These are phyloP conservation scores for western clawed frog (Xenopus tropicalis) DNA, from an alignment of 2,113 vertebrate genomes.

Conservation along the genomic window DNA sequence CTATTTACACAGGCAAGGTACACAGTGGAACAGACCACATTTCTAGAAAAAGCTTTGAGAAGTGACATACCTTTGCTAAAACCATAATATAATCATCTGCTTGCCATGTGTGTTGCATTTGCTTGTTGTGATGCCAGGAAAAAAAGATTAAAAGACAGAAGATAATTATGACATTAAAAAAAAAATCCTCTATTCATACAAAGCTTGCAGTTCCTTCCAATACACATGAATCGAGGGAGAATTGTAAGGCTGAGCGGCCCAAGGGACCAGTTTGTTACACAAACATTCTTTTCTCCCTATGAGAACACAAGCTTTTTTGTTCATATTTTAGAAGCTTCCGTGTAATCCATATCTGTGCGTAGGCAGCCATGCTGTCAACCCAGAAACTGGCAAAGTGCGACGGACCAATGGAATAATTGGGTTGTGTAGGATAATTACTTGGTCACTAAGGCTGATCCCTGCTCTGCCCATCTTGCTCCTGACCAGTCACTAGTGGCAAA, in stretches of 20 bases:
- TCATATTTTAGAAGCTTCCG: slow-evolving; percentile 13
- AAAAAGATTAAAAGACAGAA: slow-evolving; percentile 36
- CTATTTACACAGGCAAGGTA: not conserved
- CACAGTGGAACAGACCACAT: slow-evolving; percentile 32
- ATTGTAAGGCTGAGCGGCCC: slow-evolving; percentile 10
- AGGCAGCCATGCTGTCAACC: not conserved
- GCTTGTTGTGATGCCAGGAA: slow-evolving; percentile 24
- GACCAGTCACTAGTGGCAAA: slow-evolving; percentile 23
- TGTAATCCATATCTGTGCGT: slow-evolving; percentile 7
- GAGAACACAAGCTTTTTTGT: slow-evolving; percentile 27
- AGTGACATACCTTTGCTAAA: slow-evolving; percentile 35
- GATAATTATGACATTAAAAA: slow-evolving; percentile 33
- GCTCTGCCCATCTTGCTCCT: slow-evolving; percentile 15
- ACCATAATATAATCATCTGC: slow-evolving; percentile 24
- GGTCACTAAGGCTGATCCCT: slow-evolving; percentile 22
- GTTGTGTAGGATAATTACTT: slow-evolving; percentile 17
- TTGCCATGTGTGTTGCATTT: slow-evolving; percentile 33
- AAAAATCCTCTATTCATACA: slow-evolving; percentile 19
- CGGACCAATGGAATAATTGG: slow-evolving; percentile 6
- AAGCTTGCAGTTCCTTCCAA: slow-evolving; percentile 26
- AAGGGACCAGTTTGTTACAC: slow-evolving; percentile 32
- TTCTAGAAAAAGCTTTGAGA: slow-evolving; percentile 53
- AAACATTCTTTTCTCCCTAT: slow-evolving; percentile 22
- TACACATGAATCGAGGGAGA: slow-evolving; percentile 28
- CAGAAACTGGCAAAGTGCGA: not conserved